Evolutionary conservation across 2,888 invertebrate genomes (phyloP).

Genomic region (Chorisops tibialis): DNA sequence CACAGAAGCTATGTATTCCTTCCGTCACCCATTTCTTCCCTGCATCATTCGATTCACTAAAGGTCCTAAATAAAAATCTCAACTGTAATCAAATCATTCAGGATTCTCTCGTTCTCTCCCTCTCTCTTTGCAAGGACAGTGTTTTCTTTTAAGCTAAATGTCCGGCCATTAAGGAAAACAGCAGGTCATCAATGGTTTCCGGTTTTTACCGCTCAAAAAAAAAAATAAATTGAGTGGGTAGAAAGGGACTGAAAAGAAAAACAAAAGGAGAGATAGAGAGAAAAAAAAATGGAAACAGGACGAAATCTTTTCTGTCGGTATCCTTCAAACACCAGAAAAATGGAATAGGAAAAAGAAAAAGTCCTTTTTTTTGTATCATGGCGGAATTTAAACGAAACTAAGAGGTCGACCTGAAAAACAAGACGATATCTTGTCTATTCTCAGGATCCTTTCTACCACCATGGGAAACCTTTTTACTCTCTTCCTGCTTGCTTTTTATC

Average conservation of each 20-base stretch:
- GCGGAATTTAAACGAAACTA: conserved; percentile 18
- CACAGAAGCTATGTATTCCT: too few species aligned
- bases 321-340: too few species aligned
- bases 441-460: too few species aligned
- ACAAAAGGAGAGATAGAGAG: too few species aligned
- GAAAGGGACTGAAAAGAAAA: too few species aligned
- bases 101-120: too few species aligned
- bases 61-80: conserved; percentile 15
- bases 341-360: too few species aligned
- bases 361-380: not conserved
- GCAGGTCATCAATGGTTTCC: conserved; percentile 23
- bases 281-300: too few species aligned
- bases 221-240: too few species aligned
- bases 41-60: conserved; percentile 2
- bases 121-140: not conserved
- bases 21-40: not conserved
- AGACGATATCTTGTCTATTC: too few species aligned
- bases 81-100: conserved; percentile 28
- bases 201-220: not conserved
- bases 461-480: not conserved
- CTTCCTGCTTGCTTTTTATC: not conserved
- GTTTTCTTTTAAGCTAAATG: not conserved
- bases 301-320: too few species aligned
- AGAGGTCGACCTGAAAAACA: not conserved
- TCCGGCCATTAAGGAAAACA: conserved; percentile 24